Evolutionary conservation across 1,140 invertebrate species (phyloP).

Genomic region (Cyphomyrmex costatus): DNA sequence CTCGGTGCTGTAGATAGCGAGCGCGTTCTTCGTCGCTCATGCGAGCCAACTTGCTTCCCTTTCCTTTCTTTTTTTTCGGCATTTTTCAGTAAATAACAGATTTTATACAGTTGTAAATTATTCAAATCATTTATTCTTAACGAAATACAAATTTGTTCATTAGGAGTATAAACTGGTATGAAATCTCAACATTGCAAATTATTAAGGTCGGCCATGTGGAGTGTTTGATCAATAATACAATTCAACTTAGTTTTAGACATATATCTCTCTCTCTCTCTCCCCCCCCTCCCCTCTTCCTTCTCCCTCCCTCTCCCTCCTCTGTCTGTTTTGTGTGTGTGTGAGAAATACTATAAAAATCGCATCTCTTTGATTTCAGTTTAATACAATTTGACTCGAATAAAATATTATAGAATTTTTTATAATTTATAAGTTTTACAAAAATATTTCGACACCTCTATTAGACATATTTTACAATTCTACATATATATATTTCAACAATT

Average conservation of each 20-base stretch:
- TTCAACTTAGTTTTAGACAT: background rate
- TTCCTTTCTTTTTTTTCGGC: conserved; percentile 62
- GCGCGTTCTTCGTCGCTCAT: conserved; percentile 94
- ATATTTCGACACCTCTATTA: background rate
- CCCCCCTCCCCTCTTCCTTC: no score
- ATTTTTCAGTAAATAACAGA: conserved; percentile 53
- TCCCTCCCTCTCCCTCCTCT: no score
- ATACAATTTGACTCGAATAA: background rate
- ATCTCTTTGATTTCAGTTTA: conserved; percentile 8
- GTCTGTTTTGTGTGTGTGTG: conserved; percentile 9
- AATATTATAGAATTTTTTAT: background rate
- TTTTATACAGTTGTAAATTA: conserved; percentile 14
- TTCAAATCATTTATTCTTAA: conserved; percentile 48
- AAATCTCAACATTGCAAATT: background rate
- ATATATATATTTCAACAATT: conserved; percentile 5
- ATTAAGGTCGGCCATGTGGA: background rate
- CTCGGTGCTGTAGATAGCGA: conserved; percentile 92
- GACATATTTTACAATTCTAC: background rate
- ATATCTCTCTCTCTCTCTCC: no score
- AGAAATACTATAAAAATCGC: conserved; percentile 12
- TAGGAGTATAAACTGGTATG: background rate
- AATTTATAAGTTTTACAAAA: conserved; percentile 21
- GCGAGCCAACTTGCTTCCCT: conserved; percentile 87
- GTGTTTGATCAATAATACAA: conserved; percentile 54
- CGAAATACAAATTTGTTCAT: conserved; percentile 28